Evolutionary conservation across 2,113 vertebrate genomes (phyloP).

Genomic region (Monarcha castaneiventris): DNA sequence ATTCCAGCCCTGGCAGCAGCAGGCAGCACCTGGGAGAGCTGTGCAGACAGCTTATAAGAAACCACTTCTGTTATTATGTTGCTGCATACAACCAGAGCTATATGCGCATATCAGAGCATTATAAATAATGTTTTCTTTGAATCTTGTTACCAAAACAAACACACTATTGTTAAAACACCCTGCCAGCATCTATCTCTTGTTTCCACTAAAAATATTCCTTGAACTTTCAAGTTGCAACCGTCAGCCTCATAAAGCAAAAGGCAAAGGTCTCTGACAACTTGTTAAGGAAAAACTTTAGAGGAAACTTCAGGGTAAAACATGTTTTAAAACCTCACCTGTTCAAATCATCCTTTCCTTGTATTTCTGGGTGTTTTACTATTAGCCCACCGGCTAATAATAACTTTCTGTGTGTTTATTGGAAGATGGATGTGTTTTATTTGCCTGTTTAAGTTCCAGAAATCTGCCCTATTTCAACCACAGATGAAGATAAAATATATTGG

Average conservation of each 20-base stretch:
- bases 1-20: neutral
- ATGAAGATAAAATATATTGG: slow-evolving; percentile 77
- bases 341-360: slow-evolving; percentile 49
- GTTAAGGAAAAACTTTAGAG: neutral
- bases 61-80: neutral
- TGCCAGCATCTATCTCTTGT: neutral
- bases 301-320: slow-evolving; percentile 1
- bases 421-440: slow-evolving; percentile 79
- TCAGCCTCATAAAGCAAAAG: slow-evolving; percentile 23
- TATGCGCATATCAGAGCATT: neutral
- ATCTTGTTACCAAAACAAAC: slow-evolving; percentile 53
- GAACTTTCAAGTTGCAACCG: slow-evolving; percentile 17
- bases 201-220: slow-evolving; percentile 44
- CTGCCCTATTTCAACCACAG: slow-evolving; percentile 74
- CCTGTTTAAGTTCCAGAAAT: slow-evolving; percentile 74
- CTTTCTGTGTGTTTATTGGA: slow-evolving; percentile 66
- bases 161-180: slow-evolving; percentile 13
- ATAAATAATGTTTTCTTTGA: slow-evolving; percentile 49
- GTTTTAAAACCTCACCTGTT: slow-evolving; percentile 44
- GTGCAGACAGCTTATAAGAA: neutral
- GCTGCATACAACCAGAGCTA: neutral
- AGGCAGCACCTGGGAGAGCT: neutral
- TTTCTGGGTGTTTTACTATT: slow-evolving; percentile 27
- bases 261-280: slow-evolving; percentile 8
- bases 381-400: slow-evolving; percentile 71